Evolutionary conservation across 2,797 vertebrate genomes (phyloP), one percentile per base, ranked within the genome.

Genomic region (Chaetophractus vellerosus): DNA sequence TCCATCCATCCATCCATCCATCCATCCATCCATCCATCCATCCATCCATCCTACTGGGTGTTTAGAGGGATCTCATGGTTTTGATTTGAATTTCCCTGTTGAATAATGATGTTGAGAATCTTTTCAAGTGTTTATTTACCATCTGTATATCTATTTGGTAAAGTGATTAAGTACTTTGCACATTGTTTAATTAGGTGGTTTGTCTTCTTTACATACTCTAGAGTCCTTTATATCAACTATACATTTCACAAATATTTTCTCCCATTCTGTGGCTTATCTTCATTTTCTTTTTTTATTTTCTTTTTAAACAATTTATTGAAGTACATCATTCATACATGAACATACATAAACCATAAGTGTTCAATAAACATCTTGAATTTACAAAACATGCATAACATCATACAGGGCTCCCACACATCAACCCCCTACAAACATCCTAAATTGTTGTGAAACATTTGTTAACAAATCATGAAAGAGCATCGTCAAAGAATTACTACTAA

Each of bases 181-280:
- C 5, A 74, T 7, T 63, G 75, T 64, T 86, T 48, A 55, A 87
- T 1, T 74, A 63, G 31, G 31, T 81, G 75, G 5, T 85, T 45
- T 92, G 9, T 61, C 41, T 94, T 89, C 55, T 89, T 93, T 16
- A n/a, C 31, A 64, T 52, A 63, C 74, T 80, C 41, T 93, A 84
- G 24, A 24, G 23, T 68, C 45, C 23, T 85, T 85, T 76, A 81
- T 11, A 15, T 71, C 7, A 41, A 9, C 68, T 48, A 85, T 19
- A 9, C 5, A 83, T 75, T 95, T 96, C 88, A 33, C 33, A 90
- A 68, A 45, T 79, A 68, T 69, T 93, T 61, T 94, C 57, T 83
- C 75, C 26, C 6, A 52, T 33, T 74, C 50, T 72, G 36, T 76
- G 14, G 38, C 5, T 75, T 69, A 64, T 55, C 24, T 41, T 15